These are phyloP conservation scores for Sylvilagus bachmani DNA, from an alignment of 2,113 vertebrate species.

Conservation along the genomic window DNA sequence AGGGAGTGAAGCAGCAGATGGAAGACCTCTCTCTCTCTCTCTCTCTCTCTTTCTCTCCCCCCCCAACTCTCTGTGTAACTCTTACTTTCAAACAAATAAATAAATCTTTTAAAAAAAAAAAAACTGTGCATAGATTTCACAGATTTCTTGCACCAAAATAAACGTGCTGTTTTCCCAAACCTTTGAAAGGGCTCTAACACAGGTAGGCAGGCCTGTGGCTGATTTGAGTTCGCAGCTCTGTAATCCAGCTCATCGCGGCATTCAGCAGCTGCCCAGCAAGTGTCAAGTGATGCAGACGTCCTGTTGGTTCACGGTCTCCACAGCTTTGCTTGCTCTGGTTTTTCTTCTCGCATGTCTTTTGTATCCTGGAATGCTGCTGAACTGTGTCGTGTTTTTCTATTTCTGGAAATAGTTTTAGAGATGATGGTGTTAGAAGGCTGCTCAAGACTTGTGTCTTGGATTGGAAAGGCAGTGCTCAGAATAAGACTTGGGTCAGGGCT, in stretches of 20 bases:
- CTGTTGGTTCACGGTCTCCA: background rate
- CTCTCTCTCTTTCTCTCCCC: no score
- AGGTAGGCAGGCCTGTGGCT: background rate
- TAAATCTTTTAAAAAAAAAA: no score
- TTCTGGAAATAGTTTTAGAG: constrained; percentile 14
- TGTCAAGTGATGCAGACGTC: rapidly evolving
- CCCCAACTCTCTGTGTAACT: no score
- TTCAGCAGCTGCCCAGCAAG: background rate
- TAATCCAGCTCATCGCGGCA: background rate
- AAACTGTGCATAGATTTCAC: no score
- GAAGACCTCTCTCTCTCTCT: no score
- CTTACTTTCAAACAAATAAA: no score
- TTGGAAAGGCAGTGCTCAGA: background rate
- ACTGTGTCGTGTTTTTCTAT: background rate
- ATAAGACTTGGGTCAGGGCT: background rate
- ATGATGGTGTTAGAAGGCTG: background rate
- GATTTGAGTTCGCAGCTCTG: rapidly evolving
- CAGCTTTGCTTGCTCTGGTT: background rate
- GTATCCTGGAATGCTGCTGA: background rate
- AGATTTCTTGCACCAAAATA: no score
- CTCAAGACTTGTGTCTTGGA: background rate
- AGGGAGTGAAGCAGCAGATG: no score
- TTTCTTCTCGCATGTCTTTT: background rate
- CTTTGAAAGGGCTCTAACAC: no score
- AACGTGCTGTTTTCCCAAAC: no score